Evolutionary conservation across 1,140 invertebrate genomes (phyloP).

Genomic region (Asobara japonica): DNA sequence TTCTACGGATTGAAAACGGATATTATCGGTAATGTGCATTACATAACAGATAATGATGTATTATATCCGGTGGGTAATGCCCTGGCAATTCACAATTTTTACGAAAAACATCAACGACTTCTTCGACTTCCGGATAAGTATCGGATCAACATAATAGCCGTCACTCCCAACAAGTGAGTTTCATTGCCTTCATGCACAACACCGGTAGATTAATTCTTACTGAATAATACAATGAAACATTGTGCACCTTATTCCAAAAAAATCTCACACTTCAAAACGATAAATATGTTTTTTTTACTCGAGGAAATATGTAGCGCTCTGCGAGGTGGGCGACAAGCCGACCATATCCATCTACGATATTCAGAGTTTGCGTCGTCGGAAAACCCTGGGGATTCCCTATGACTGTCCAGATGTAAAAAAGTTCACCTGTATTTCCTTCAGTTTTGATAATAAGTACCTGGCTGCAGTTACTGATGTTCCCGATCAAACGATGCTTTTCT

Average conservation of each 20-base stretch:
- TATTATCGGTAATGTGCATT: slow-evolving; percentile 72
- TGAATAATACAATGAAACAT: not conserved
- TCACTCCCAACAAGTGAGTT: slow-evolving; percentile 75
- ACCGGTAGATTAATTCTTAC: not conserved
- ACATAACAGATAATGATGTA: slow-evolving; percentile 73
- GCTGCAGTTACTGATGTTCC: slow-evolving; percentile 81
- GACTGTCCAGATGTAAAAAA: slow-evolving; percentile 63
- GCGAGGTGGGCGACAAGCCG: slow-evolving; percentile 68
- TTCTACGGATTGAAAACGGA: slow-evolving; percentile 72
- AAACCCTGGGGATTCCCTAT: slow-evolving; percentile 70
- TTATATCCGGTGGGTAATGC: slow-evolving; percentile 76
- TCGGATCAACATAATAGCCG: slow-evolving; percentile 68
- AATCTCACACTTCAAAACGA: not conserved
- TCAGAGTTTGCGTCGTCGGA: slow-evolving; percentile 70
- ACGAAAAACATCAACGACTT: slow-evolving; percentile 58
- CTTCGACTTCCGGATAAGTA: slow-evolving; percentile 65
- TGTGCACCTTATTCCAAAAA: not conserved
- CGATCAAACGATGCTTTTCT: slow-evolving; percentile 83
- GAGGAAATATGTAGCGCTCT: slow-evolving; percentile 70
- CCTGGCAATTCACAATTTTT: slow-evolving; percentile 72
- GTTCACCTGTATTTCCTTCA: slow-evolving; percentile 80
- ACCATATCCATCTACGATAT: slow-evolving; percentile 76
- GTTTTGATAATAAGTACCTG: slow-evolving; percentile 81
- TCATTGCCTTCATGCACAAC: too few species aligned
- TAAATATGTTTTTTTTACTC: slow-evolving; percentile 39